These are phyloP conservation scores for Slavum lentiscoides DNA, from an alignment of 2,888 invertebrate genomes.

Conservation along the genomic window DNA sequence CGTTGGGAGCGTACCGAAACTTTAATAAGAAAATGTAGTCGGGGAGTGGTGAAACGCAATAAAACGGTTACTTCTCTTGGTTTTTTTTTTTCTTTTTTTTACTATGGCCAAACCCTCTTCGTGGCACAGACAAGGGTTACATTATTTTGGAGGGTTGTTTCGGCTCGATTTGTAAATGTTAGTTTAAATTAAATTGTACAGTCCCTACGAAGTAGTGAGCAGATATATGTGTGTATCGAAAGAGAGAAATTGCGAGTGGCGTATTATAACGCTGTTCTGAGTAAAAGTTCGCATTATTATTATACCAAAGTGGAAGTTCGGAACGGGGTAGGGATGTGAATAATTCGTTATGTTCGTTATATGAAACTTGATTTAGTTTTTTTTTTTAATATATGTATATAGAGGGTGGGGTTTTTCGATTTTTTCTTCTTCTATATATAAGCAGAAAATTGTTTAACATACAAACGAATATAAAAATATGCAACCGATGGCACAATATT, in stretches of 20 bases:
- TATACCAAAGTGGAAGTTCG: slow-evolving; percentile 33
- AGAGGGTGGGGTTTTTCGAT: slow-evolving; percentile 5
- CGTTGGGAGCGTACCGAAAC: slow-evolving; percentile 17
- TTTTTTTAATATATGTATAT: background rate
- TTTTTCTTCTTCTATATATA: background rate
- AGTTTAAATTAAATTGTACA: slow-evolving; percentile 52
- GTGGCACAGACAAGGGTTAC: slow-evolving; percentile 37
- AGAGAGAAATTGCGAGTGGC: background rate
- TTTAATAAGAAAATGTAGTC: slow-evolving; percentile 48
- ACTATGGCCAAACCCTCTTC: slow-evolving; percentile 1
- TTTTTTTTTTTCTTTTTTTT: background rate
- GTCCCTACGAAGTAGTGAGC: slow-evolving; percentile 23
- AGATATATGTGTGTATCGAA: slow-evolving; percentile 1
- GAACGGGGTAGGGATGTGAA: background rate
- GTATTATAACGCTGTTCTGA: slow-evolving; percentile 35
- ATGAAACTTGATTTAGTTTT: slow-evolving; percentile 44
- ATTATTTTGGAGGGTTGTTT: slow-evolving; percentile 47
- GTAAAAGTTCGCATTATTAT: slow-evolving; percentile 41
- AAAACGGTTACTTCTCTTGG: slow-evolving; percentile 48
- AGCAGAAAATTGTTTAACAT: slow-evolving; percentile 11
- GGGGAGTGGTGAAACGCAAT: slow-evolving; percentile 45
- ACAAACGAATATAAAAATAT: slow-evolving; percentile 14
- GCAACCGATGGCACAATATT: background rate
- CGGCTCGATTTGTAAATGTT: slow-evolving; percentile 50
- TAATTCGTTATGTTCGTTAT: slow-evolving; percentile 40